phyloP scores from a whole-genome alignment of 2,888 invertebrate genomes.

The Magallana nippona region DNA sequence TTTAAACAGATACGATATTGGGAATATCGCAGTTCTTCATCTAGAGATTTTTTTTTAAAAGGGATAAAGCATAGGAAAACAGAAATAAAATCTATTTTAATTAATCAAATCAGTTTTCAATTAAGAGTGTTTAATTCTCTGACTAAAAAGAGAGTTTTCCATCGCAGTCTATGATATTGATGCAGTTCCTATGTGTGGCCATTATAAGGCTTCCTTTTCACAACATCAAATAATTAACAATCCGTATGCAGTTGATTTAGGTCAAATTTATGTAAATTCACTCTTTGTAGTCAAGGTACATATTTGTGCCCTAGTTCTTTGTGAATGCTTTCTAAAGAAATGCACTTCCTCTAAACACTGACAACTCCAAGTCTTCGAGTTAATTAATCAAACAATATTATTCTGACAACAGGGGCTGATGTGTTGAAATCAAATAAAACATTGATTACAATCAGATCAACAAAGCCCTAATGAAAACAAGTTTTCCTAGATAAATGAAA shows the following conservation, averaged over 20 bases:
- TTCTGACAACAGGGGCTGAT: slow-evolving; percentile 6
- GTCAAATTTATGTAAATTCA: slow-evolving; percentile 31
- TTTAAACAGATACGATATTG: background rate
- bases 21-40: background rate
- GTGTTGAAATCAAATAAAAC: slow-evolving; percentile 35
- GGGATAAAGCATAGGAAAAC: background rate
- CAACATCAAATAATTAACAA: slow-evolving; percentile 22
- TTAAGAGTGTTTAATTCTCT: slow-evolving; percentile 6
- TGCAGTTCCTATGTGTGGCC: background rate
- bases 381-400: slow-evolving; percentile 33
- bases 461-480: slow-evolving; percentile 27
- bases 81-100: slow-evolving; percentile 2
- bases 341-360: slow-evolving; percentile 17
- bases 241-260: slow-evolving; percentile 21
- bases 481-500: slow-evolving; percentile 29
- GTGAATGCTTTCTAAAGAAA: slow-evolving; percentile 22
- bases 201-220: slow-evolving; percentile 24
- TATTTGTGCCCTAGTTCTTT: slow-evolving; percentile 8
- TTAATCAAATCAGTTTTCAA: slow-evolving; percentile 14
- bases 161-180: background rate
- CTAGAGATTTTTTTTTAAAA: background rate
- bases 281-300: slow-evolving; percentile 22
- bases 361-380: background rate
- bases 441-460: slow-evolving; percentile 35
- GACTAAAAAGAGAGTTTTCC: background rate